Evolutionary conservation across 2,113 vertebrate species (phyloP), one percentile per base, ranked within the genome.

Genomic region (Semicossyphus pulcher): DNA sequence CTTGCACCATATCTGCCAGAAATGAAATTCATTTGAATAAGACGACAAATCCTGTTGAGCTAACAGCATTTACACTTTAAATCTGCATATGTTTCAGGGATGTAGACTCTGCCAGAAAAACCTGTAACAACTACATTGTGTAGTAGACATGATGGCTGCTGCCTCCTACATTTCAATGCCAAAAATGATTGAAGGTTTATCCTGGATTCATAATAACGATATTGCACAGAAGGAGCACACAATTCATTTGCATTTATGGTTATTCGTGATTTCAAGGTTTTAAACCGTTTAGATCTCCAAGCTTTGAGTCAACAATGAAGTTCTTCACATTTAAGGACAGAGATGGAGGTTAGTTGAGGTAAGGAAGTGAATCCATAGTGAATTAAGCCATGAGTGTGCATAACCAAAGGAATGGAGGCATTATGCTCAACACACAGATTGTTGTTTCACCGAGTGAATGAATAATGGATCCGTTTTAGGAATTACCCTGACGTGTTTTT

Each of bases 401-500:
- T n/a, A n/a, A n/a, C n/a, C n/a, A 47, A 52, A 32, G n/a, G 16
- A 31, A 21, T 31, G 9, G 11, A 59, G 48, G 34, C 34, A 44
- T 70, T 23, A 34, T 32, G 29, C 28, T 57, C 23, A 49, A 4
- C 21, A 21, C 10, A 31, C 56, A 58, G 2, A 41, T 42, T 20
- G 12, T 34, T 59, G 26, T 42, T 23, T 14, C 31, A 31, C 3
- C 20, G 7, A 44, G 20, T 60, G 31, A 29, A 65, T 47, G 52
- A 65, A 47, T 53, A 8, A 76, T 67, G 26, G 14, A 36, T 71
- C 28, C n/a, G 58, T 21, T 42, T 48, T 14, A 41, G 21, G 16
- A 36, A 72, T 53, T 20, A 39, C 34, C 23, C 63, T 56, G 51
- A 63, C 9, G 32, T 37, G 72, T 45, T 29, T 62, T n/a, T 47